phyloP scores from a whole-genome alignment of 2,113 vertebrate genomes.

The Anoplopoma fimbria region DNA sequence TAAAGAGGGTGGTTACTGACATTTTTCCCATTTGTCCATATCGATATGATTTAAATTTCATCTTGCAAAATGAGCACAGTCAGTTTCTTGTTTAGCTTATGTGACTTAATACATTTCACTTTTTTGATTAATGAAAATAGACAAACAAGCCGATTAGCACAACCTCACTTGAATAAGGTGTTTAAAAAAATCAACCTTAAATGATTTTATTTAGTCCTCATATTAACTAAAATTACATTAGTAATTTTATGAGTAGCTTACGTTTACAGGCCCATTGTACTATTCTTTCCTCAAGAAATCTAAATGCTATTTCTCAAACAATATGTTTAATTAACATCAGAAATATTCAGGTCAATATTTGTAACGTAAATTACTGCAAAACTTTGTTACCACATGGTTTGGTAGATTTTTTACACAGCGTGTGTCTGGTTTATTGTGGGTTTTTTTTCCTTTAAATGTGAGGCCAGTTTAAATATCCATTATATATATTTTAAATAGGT shows the following conservation, averaged over 20 bases:
- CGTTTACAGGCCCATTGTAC: neutral
- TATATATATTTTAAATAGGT: neutral
- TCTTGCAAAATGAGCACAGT: neutral
- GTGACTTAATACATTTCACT: neutral
- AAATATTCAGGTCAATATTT: neutral
- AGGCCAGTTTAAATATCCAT: neutral
- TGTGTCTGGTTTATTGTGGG: neutral
- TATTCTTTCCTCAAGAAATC: neutral
- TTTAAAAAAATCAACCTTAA: too few relatives aligned
- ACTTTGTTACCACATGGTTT: neutral
- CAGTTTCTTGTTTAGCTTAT: neutral
- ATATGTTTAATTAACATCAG: neutral
- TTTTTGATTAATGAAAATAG: neutral
- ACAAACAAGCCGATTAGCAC: neutral
- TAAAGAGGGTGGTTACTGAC: neutral
- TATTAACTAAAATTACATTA: neutral
- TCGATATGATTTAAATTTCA: neutral
- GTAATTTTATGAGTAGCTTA: neutral
- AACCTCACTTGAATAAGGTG: too few relatives aligned
- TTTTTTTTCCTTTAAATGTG: neutral
- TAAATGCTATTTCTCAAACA: neutral
- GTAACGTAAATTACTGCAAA: neutral
- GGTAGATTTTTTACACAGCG: neutral
- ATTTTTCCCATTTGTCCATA: neutral
- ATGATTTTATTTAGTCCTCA: neutral